phyloP scores from a whole-genome alignment of 2,113 vertebrate species.

The Leuciscus idus region DNA sequence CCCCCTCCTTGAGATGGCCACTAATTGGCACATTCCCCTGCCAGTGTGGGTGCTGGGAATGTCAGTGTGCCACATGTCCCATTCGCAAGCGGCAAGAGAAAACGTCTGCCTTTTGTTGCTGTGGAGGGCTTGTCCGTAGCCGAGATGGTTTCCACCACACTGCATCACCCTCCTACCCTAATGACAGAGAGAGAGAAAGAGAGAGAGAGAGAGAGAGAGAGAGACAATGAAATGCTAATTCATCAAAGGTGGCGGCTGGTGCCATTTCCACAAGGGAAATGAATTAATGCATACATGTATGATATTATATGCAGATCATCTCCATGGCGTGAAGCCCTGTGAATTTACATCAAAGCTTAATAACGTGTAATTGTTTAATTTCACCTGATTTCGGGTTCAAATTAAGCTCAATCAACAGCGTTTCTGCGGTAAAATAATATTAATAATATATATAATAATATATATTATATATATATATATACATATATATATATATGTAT shows the following conservation, averaged over 20 bases:
- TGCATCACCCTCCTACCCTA: constrained; percentile 38
- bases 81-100: constrained; percentile 66
- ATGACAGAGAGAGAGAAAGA: constrained; percentile 61
- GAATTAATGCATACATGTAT: constrained; percentile 45
- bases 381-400: constrained; percentile 22
- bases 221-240: constrained; percentile 51
- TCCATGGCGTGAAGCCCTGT: constrained; percentile 4
- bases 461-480: too few species aligned
- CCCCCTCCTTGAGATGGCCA: constrained; percentile 73
- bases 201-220: constrained; percentile 63
- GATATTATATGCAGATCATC: constrained; percentile 36
- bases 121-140: constrained; percentile 45
- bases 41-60: constrained; percentile 83
- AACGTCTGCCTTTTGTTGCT: constrained; percentile 58
- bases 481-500: too few species aligned
- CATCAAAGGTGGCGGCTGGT: constrained; percentile 34
- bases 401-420: not conserved
- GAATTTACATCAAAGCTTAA: constrained; percentile 36
- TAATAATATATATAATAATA: too few species aligned
- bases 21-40: constrained; percentile 83
- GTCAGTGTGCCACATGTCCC: constrained; percentile 74
- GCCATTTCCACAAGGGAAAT: constrained; percentile 41
- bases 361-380: constrained; percentile 16
- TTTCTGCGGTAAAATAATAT: not conserved
- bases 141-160: constrained; percentile 38